A percentile compares a stretch with the other conserved stretches of the same genome.
phyloP scores from a whole-genome alignment of 2,797 vertebrate species.

The Dallia pectoralis region DNA sequence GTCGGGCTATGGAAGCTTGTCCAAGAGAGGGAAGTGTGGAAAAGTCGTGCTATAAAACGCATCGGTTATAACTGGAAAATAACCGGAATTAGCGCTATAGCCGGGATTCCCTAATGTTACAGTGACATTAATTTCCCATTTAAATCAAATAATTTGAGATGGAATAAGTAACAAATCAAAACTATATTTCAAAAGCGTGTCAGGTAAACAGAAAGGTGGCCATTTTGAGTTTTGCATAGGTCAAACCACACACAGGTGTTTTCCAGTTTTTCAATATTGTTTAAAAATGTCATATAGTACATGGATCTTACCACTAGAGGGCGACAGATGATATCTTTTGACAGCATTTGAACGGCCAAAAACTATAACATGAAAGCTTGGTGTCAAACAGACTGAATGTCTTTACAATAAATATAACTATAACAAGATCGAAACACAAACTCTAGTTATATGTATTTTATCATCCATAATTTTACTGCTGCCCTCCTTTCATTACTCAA shows the following conservation, averaged over 20 bases:
- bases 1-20: neutral
- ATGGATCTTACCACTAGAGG: constrained; percentile 46
- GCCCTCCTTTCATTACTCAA: too few species aligned
- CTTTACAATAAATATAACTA: neutral
- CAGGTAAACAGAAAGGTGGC: neutral
- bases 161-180: neutral
- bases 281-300: constrained; percentile 19
- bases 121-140: neutral
- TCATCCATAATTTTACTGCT: too few species aligned
- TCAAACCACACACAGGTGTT: neutral
- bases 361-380: neutral
- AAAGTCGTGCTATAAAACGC: neutral
- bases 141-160: neutral
- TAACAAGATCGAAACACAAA: neutral
- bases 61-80: constrained; percentile 10
- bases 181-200: neutral
- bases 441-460: too few species aligned
- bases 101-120: neutral
- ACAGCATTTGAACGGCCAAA: neutral
- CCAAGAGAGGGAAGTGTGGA: constrained; percentile 17
- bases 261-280: neutral
- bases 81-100: neutral
- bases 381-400: neutral
- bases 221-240: neutral
- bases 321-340: constrained; percentile 10